Percentiles rank a stretch among this genome's conserved stretches.
These are phyloP conservation scores for Junco hyemalis DNA, from an alignment of 2,113 vertebrate genomes.

Conservation along the genomic window DNA sequence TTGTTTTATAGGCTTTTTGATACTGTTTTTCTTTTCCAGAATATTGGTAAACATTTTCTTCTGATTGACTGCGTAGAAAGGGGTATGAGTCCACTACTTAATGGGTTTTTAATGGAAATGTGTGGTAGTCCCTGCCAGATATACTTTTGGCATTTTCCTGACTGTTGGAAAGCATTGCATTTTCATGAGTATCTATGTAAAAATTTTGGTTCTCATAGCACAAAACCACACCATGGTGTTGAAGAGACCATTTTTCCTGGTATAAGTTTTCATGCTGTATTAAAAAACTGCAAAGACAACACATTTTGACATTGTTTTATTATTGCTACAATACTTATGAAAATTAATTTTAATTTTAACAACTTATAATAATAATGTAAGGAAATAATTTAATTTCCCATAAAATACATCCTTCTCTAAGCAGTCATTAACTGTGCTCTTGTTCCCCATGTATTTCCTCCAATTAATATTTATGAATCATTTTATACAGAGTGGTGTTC, in stretches of 20 bases:
- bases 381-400: constrained; percentile 9
- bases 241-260: not conserved
- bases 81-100: not conserved
- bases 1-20: not conserved
- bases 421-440: constrained; percentile 4
- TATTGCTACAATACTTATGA: constrained; percentile 3
- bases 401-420: constrained; percentile 1
- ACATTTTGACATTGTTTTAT: constrained; percentile 48
- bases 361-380: constrained; percentile 3
- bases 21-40: not conserved
- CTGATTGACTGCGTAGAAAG: not conserved
- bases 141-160: not conserved
- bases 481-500: not conserved
- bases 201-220: not conserved
- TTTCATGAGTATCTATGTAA: not conserved
- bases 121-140: not conserved
- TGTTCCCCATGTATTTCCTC: not conserved
- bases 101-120: not conserved
- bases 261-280: not conserved
- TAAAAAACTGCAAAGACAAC: constrained; percentile 38
- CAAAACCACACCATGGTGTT: not conserved
- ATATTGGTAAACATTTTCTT: not conserved
- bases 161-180: not conserved
- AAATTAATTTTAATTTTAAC: constrained; percentile 55
- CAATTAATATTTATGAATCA: constrained; percentile 42